A percentile compares a stretch with the other conserved stretches of the same genome.
phyloP scores from a whole-genome alignment of 1,140 invertebrate species.

The Ceratina australensis region DNA sequence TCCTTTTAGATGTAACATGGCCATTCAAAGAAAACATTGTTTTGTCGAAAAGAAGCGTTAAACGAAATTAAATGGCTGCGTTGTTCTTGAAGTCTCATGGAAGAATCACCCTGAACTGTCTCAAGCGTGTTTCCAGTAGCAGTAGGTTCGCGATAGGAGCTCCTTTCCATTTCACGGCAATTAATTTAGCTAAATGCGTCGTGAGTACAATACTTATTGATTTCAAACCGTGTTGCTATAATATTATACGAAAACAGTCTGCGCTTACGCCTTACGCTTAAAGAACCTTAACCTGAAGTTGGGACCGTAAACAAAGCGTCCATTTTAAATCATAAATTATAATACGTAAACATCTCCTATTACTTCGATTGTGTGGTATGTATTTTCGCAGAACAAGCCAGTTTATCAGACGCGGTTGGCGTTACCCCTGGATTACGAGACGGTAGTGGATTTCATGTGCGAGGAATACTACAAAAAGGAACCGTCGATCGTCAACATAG shows the following conservation, averaged over 20 bases:
- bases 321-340: too few relatives aligned
- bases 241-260: too few relatives aligned
- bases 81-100: background rate
- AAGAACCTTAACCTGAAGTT: too few relatives aligned
- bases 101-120: background rate
- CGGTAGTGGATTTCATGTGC: conserved; percentile 67
- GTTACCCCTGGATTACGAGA: conserved; percentile 63
- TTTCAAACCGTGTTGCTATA: background rate
- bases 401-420: conserved; percentile 61
- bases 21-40: background rate
- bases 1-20: background rate
- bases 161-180: background rate
- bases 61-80: conserved; percentile 12
- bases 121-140: background rate
- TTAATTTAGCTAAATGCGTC: conserved; percentile 3
- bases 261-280: too few relatives aligned
- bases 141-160: conserved; percentile 2
- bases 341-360: too few relatives aligned
- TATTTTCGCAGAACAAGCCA: conserved; percentile 19
- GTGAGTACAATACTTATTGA: conserved; percentile 26
- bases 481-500: conserved; percentile 62
- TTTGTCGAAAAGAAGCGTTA: background rate
- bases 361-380: too few relatives aligned
- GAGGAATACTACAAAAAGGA: conserved; percentile 66
- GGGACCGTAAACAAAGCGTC: too few relatives aligned